A percentile compares a stretch with the other conserved stretches of the same genome.
phyloP scores from a whole-genome alignment of 2,113 vertebrate genomes.

The Heptranchias perlo region DNA sequence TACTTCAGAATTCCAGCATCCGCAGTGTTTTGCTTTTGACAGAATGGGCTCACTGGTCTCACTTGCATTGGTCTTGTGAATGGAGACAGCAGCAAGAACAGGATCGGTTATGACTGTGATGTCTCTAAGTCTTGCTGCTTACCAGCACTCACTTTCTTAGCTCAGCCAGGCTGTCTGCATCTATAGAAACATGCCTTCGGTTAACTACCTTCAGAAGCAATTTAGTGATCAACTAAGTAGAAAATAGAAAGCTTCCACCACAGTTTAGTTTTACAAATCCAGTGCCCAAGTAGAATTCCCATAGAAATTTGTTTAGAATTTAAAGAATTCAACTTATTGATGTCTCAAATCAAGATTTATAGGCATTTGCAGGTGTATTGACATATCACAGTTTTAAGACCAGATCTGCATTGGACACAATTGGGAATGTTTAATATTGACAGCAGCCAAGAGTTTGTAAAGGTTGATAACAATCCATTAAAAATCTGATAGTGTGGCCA shows the following conservation, averaged over 20 bases:
- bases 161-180: not conserved
- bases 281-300: not conserved
- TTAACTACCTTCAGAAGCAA: not conserved
- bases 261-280: not conserved
- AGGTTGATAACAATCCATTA: not conserved
- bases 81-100: not conserved
- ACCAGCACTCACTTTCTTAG: not conserved
- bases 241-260: not conserved
- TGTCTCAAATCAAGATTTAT: not conserved
- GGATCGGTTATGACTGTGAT: not conserved
- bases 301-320: not conserved
- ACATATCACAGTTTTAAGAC: not conserved
- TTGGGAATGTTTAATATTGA: not conserved
- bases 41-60: not conserved
- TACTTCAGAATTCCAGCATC: no score
- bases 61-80: not conserved
- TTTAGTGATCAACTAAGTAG: not conserved
- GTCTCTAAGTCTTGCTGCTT: not conserved
- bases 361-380: not conserved
- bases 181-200: not conserved
- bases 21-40: no score
- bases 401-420: not conserved
- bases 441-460: not conserved
- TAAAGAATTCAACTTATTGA: not conserved
- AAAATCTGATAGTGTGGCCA: not conserved